phyloP scores from a whole-genome alignment of 2,113 vertebrate genomes.

The Parotia lawesii region DNA sequence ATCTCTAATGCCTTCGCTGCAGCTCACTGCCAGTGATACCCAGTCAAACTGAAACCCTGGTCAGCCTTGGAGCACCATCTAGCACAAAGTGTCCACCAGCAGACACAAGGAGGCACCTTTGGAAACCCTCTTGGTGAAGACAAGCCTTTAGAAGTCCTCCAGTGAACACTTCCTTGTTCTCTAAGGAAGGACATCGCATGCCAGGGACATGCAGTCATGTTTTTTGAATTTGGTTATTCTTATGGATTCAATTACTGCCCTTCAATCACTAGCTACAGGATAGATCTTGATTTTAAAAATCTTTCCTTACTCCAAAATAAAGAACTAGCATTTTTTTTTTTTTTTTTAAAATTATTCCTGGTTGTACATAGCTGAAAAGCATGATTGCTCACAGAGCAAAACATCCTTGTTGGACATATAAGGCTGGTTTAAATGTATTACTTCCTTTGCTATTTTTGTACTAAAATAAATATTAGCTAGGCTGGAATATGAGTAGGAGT shows the following conservation, averaged over 20 bases:
- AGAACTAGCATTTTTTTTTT: not conserved
- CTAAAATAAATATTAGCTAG: not conserved
- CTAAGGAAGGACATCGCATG: not conserved
- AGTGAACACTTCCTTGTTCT: not conserved
- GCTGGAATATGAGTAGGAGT: not conserved
- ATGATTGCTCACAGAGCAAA: not conserved
- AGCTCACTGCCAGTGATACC: not conserved
- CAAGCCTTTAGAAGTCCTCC: not conserved
- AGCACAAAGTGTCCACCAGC: not conserved
- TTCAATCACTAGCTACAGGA: not conserved
- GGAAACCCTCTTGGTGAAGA: not conserved
- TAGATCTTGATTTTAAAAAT: not conserved
- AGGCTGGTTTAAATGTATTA: not conserved
- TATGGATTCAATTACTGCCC: not conserved
- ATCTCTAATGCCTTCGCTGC: not conserved
- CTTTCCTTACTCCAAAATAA: not conserved
- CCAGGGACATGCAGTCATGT: not conserved
- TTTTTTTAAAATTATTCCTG: not conserved
- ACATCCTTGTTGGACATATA: not conserved
- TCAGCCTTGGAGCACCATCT: not conserved
- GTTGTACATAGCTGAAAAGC: not conserved
- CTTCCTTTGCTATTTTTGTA: not conserved
- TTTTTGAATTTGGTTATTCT: not conserved
- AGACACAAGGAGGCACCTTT: not conserved
- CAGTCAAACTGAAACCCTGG: not conserved